Evolutionary conservation across 1,140 invertebrate species (phyloP), one percentile per base, ranked within the genome.

Genomic region (Trachymyrmex septentrionalis): DNA sequence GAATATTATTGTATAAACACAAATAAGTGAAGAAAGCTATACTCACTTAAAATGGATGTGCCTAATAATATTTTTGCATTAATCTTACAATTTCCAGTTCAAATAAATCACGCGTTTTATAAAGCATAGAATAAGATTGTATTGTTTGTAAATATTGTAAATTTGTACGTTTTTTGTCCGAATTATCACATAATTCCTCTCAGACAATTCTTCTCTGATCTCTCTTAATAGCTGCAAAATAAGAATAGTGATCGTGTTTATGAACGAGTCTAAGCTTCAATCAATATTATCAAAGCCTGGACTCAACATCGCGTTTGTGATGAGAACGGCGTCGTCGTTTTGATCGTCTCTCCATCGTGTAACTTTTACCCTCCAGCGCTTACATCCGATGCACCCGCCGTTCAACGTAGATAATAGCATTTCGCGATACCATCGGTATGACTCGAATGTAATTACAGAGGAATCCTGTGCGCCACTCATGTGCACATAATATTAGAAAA

Each of bases 271-370:
- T 91, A 91, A 94, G 92, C 86, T 93, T 90, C 92, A 94, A 94
- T 94, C 93, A 93, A 91, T 91, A 94, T 94, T 94, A 94, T 94
- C 92, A 93, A 94, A 93, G 90, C 92, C 67, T 72, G 61, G 82
- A 76, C 61, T 91, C 85, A 90, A 76, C 75, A 66, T 86, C 76
- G 90, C 86, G 86, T 86, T 86, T 88, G 86, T 88, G 86, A 92
- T 91, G 93, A 91, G 91, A 48, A 48, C 24, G 34, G 24, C 7
- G 67, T 9, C 27, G n/a, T n/a, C 34, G 44, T 50, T 67, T 55
- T 38, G 38, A 72, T 55, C 21, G 53, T 38, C 3, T 16, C 80
- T 82, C 34, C 55, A n/a, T 12, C 80, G 80, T 82, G 67, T 73
- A 82, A 82, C 67, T 82, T 82, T 82, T 82, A 82, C 67, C 67